Base-by-base conservation (phyloP, 2,797 vertebrate genomes). In the Carapus acus region DNA sequence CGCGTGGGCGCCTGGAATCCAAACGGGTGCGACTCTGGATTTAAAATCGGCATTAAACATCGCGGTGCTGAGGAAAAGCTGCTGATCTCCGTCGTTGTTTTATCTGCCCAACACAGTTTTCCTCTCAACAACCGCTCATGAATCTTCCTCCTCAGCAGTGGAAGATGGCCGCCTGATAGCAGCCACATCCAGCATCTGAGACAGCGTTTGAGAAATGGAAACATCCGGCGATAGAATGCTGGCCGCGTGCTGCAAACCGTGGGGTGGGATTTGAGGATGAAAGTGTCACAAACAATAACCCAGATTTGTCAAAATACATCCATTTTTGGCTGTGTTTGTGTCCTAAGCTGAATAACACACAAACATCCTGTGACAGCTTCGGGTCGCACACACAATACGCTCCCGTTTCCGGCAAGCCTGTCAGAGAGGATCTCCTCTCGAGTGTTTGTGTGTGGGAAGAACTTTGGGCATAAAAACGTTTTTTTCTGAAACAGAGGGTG, bases 41-140 rank as follows among this genome's bases (percentile, higher is more conserved):
- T 27, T 5, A 27, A 27, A 27, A 27, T 1, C 16, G 22, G 21
- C n/a, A 50, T 43, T 60, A 63, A 71, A 76, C 43, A n/a, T n/a
- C n/a, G n/a, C n/a, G n/a, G n/a, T n/a, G n/a, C n/a, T n/a, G n/a
- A n/a, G n/a, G n/a, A 69, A 64, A 69, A 64, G 65, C 65, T 49
- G 51, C 5, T 33, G 37, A 63, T 70, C 58, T 41, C 38, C 19
- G 11, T 55, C 23, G 73, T 78, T 62, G 76, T 77, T 76, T 84
- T 83, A 86, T 86, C 80, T 73, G 50, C 31, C 39, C 66, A 56
- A 51, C n/a, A 63, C 81, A 83, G 64, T 45, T n/a, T 67, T 44
- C 63, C 49, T 52, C 69, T 72, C 66, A 43, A 42, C 46, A 66
- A 69, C 65, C 48, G 47, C 43, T 53, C 47, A 52, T 62, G 53